Percentiles rank a stretch among this genome's conserved stretches.
phyloP scores from a whole-genome alignment of 1,140 invertebrate genomes.

The Carposina sasakii region DNA sequence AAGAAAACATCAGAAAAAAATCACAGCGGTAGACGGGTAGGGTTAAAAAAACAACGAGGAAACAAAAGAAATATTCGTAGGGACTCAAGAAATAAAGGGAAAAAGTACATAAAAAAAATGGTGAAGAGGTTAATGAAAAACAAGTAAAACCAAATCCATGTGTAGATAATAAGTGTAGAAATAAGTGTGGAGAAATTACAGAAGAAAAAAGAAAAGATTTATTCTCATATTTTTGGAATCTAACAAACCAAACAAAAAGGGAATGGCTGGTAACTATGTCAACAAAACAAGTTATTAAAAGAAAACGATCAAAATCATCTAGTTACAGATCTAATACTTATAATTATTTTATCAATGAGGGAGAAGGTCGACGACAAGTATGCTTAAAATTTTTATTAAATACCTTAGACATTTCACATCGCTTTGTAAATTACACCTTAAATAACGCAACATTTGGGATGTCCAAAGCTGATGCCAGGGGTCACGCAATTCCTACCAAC shows the following conservation, averaged over 20 bases:
- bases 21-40: too few species aligned
- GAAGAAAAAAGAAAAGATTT: conserved; percentile 11
- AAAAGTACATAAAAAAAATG: conserved; percentile 4
- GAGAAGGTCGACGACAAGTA: conserved; percentile 17
- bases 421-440: conserved; percentile 13
- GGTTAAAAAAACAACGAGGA: too few species aligned
- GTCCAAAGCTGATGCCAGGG: conserved; percentile 11
- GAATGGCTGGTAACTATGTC: conserved; percentile 10
- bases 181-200: conserved; percentile 6
- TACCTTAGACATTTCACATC: conserved; percentile 14
- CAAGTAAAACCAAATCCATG: conserved; percentile 13
- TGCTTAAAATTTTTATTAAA: conserved; percentile 17
- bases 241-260: conserved; percentile 10
- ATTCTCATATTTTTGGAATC: conserved; percentile 13
- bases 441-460: conserved; percentile 3
- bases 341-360: conserved; percentile 22
- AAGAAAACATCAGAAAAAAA: too few species aligned
- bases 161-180: conserved; percentile 5
- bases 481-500: conserved; percentile 10
- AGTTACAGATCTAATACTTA: neutral
- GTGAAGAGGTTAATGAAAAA: conserved; percentile 1
- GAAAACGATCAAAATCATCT: neutral
- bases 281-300: conserved; percentile 6
- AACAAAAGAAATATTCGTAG: too few species aligned
- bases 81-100: conserved; percentile 3